Base-by-base conservation (phyloP, 2,888 invertebrate genomes). In the Ophion obscuratus region DNA sequence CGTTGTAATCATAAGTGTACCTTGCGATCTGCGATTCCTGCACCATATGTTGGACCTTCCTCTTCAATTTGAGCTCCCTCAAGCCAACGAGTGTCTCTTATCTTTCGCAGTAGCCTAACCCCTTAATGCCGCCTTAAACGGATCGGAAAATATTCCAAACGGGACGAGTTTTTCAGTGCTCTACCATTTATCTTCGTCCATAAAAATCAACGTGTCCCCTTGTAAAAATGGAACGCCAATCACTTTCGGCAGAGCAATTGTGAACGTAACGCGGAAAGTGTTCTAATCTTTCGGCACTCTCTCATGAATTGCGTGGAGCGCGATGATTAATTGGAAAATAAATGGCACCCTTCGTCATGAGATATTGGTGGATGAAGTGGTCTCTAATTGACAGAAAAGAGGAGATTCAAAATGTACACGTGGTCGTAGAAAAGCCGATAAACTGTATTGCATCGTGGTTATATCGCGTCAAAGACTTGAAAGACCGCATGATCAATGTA, bases 401-500 rank as follows among this genome's bases (percentile, higher is more conserved):
- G 67, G 24, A 77, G 67, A 47, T 67, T 57, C 10, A 20, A 59
- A 66, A 77, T 64, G 40, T 47, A 75, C 62, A 62, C 36, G 11
- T 53, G 67, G 27, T 67, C 36, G 57, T 57, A 31, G 64, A 57
- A 67, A 40, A 76, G 66, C 36, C 20, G 57, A 77, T 57, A 17
- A 64, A 59, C 31, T 24, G 31, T 64, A 27, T 75, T 75, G 64
- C 44, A 75, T 75, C 74, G 57, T 64, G 47, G 64, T 57, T 66
- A 76, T 47, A 66, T 31, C 40, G 11, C 36, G 66, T 76, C 75
- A 76, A 76, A 76, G 64, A 36, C 31, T 77, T 17, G 36, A 67
- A 67, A 77, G 66, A 36, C 67, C 17, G 20, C 67, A 57, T 76
- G 75, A 76, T 64, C 75, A 74, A 74, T 74, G 74, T 44, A 66